Evolutionary conservation across 2,797 vertebrate species (phyloP), one percentile per base, ranked within the genome.

Genomic region (Myripristis murdjan): DNA sequence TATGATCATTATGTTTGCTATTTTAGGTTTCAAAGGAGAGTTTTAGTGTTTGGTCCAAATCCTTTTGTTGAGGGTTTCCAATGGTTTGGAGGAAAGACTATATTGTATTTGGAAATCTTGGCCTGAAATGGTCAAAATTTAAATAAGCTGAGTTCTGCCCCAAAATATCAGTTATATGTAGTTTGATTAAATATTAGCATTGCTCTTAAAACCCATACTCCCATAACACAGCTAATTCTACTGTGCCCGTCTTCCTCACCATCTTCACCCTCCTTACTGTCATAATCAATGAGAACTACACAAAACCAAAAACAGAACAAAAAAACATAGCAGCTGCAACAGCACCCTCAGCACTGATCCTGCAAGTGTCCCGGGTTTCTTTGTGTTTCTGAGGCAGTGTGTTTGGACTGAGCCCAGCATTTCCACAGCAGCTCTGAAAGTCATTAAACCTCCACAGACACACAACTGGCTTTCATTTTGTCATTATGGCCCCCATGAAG

Each of bases 401-500:
- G 54, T 84, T 82, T 83, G 72, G 74, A 86, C 73, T 59, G 44
- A 58, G 33, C 63, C 82, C 69, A 77, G 73, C 57, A 73, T 81
- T 87, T 89, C 78, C 80, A 86, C 82, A 82, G 83, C 81, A 82
- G 80, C 76, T 89, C 89, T 88, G 86, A 90, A 87, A 91, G 84
- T 89, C 87, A 91, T 91, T 90, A 88, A 82, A 66, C 78, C 81
- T 83, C 86, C 73, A 75, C 79, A 90, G 84, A 87, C 82, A 82
- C 74, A 89, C 86, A 90, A 89, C 84, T 87, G 86, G 82, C 81
- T 85, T 88, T 90, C 84, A 91, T 89, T 86, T 81, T 80, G 84
- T 86, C 82, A 90, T 89, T 88, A 86, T 70, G 71, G 87, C 81
- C 82, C 81, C 78, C 80, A 86, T 86, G 81, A 86, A 89, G 86